Conservation (phyloP, 1,140 invertebrate species). For the Littorina saxatilis region DNA sequence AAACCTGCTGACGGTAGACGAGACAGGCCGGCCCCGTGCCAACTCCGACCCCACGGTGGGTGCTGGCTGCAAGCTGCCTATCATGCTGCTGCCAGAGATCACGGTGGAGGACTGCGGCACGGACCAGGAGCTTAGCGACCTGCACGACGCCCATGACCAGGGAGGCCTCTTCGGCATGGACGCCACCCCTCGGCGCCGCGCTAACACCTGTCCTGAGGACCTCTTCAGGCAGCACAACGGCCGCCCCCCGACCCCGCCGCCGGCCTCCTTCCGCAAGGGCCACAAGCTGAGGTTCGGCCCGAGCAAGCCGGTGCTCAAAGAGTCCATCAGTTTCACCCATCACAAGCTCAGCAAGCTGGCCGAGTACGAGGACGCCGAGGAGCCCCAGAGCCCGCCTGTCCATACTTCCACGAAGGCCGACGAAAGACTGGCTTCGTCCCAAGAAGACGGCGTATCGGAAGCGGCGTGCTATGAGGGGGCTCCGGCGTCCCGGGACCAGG, state of each 20-base stretch:
- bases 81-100: constrained; percentile 30
- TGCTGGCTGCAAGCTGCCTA: not conserved
- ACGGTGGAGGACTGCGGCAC: constrained; percentile 33
- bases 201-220: constrained; percentile 39
- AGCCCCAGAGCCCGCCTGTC: not conserved
- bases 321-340: constrained; percentile 25
- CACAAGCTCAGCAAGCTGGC: constrained; percentile 30
- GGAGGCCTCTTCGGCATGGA: not conserved
- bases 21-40: constrained; percentile 15
- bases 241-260: constrained; percentile 10
- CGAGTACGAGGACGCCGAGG: not conserved
- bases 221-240: constrained; percentile 9
- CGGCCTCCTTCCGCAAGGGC: not conserved
- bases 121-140: not conserved
- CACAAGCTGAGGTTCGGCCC: not conserved
- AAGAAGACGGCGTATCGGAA: not conserved
- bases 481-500: not conserved
- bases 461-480: not conserved
- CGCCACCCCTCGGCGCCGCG: not conserved
- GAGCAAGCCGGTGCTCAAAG: constrained; percentile 1
- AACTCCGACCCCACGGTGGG: constrained; percentile 31
- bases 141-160: not conserved
- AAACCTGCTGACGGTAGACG: constrained; percentile 25
- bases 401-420: not conserved
- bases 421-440: too few species aligned